Base-by-base conservation (phyloP, 1,140 invertebrate genomes). In the Drosophila kanapiae region DNA sequence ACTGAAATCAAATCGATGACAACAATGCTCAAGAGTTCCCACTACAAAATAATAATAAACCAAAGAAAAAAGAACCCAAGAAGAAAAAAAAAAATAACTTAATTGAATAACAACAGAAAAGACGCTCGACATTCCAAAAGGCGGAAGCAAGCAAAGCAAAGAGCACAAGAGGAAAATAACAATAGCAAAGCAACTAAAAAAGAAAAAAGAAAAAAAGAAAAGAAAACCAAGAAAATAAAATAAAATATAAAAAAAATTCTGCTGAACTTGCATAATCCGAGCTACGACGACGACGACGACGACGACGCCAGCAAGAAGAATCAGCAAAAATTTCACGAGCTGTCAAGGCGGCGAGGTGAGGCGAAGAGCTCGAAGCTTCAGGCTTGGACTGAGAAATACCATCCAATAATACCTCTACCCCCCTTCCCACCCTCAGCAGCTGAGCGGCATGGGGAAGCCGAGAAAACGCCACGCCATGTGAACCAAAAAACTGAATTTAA, bases 221-320 rank as follows among this genome's bases (percentile, higher is more conserved):
- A 42, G 59, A 67, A 68, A 47, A 67, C 42, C 10, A 37, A 62
- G 14, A 37, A 56, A 80, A 58, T 49, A 59, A 58, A 63, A 62
- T 40, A 45, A 51, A 58, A 62, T 74, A n/a, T 56, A 38, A n/a
- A 68, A 63, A 70, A 54, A 76, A 59, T 76, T 54, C 61, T 63
- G 84, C 84, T 75, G 69, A 83, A 78, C 80, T 87, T 87, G 84
- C 80, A 88, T 88, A 83, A 87, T 62, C 65, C 67, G 14, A 75
- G 61, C 51, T 9, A 16, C 57, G 23, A 29, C 33, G n/a, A 57
- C 14, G 23, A 29, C 33, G n/a, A 57, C 14, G 45, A 31, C 47
- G 58, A 27, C 42, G 11, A 57, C n/a, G 33, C 38, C 57, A 65
- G 37, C 60, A 33, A 68, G 59, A 63, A 62, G 58, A 62, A 80